A percentile compares a stretch with the other conserved stretches of the same genome.
Evolutionary conservation across 2,888 invertebrate genomes (phyloP).

Genomic region (Silvanus unidentatus): DNA sequence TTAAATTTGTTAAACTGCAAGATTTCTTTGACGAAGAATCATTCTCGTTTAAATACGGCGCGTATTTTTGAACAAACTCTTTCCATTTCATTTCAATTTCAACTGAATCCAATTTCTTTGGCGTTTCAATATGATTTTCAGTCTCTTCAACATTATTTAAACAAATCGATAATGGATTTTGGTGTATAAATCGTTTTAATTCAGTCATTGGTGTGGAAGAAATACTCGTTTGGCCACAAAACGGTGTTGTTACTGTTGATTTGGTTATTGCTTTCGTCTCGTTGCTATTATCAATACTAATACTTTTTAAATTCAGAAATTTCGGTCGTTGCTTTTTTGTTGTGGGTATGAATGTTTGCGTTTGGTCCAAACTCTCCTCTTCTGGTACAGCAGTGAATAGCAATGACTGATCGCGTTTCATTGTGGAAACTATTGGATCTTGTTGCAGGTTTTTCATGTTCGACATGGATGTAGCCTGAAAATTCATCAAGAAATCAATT

Average conservation of each 20-base stretch:
- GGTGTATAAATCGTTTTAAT: slow-evolving; percentile 60
- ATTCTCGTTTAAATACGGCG: slow-evolving; percentile 10
- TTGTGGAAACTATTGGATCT: slow-evolving; percentile 47
- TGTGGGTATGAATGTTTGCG: neutral
- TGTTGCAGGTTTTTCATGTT: slow-evolving; percentile 42
- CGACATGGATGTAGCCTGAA: neutral
- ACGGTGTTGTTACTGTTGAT: slow-evolving; percentile 39
- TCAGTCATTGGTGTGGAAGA: slow-evolving; percentile 76
- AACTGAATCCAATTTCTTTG: slow-evolving; percentile 4
- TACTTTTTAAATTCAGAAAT: slow-evolving; percentile 40
- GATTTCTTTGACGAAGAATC: neutral
- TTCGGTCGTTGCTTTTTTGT: slow-evolving; percentile 37
- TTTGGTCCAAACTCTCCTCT: slow-evolving; percentile 59
- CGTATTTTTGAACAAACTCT: slow-evolving; percentile 7
- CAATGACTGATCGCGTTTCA: slow-evolving; percentile 74
- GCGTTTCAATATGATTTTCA: neutral
- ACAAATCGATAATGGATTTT: slow-evolving; percentile 68
- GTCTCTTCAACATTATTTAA: slow-evolving; percentile 50
- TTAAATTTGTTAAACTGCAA: too few species aligned
- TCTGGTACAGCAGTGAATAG: slow-evolving; percentile 80
- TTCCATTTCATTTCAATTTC: slow-evolving; percentile 1
- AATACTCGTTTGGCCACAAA: slow-evolving; percentile 66
- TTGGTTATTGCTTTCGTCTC: slow-evolving; percentile 16
- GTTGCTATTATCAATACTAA: slow-evolving; percentile 32
- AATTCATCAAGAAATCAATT: neutral